phyloP scores from a whole-genome alignment of 2,797 vertebrate species.

The Cheirogaleus major region DNA sequence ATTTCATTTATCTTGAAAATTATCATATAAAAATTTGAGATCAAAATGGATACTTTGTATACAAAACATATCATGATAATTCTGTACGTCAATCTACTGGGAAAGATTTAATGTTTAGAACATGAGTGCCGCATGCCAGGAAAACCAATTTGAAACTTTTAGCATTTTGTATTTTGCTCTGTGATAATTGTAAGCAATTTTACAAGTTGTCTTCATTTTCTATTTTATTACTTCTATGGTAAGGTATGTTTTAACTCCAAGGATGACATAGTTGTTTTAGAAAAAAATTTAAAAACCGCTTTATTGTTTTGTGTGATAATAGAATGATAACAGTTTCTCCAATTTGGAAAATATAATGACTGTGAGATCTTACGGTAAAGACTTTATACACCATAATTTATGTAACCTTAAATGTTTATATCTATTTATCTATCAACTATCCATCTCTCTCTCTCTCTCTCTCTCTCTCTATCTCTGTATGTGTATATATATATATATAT shows the following conservation, averaged over 20 bases:
- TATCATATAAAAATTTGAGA: not conserved
- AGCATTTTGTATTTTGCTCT: not conserved
- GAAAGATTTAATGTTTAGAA: not conserved
- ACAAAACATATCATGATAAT: not conserved
- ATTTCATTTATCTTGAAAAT: not conserved
- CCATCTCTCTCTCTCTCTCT: not conserved
- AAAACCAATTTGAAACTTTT: not conserved
- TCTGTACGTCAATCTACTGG: not conserved
- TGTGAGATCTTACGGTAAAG: not conserved
- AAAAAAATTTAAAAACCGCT: not conserved
- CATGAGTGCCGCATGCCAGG: not conserved
- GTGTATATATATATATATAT: too few species aligned
- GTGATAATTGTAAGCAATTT: not conserved
- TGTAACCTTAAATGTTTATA: not conserved
- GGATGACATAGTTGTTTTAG: not conserved
- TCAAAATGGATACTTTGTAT: not conserved
- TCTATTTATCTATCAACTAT: not conserved
- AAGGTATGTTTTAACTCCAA: not conserved
- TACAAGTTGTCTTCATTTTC: not conserved
- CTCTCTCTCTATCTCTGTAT: accelerated
- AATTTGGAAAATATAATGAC: not conserved
- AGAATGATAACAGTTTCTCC: not conserved
- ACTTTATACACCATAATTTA: not conserved
- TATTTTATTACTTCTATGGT: not conserved
- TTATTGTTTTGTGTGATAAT: not conserved